A percentile compares a stretch with the other conserved stretches of the same genome.
phyloP scores from a whole-genome alignment of 2,888 invertebrate species.

The Drosophila kanekoi region DNA sequence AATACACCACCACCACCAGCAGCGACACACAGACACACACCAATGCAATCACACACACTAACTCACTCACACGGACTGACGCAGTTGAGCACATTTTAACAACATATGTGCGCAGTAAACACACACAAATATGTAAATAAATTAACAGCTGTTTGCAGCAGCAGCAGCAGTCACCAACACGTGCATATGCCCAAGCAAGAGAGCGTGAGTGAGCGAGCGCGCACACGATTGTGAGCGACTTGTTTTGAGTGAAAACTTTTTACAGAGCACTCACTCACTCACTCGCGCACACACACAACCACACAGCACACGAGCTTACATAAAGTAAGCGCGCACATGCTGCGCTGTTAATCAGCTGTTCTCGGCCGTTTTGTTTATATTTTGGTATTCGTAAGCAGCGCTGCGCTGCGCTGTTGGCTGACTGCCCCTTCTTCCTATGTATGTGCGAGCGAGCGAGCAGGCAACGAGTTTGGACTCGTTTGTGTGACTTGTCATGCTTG shows the following conservation, averaged over 20 bases:
- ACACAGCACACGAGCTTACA: constrained; percentile 38
- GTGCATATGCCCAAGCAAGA: constrained; percentile 47
- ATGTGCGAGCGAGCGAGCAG: constrained; percentile 50
- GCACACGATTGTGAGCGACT: constrained; percentile 46
- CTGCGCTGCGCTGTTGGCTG: constrained; percentile 41
- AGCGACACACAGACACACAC: constrained; percentile 13
- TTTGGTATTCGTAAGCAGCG: constrained; percentile 76
- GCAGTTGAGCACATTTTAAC: constrained; percentile 55
- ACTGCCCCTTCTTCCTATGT: constrained; percentile 64
- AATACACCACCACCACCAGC: constrained; percentile 58
- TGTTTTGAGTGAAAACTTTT: constrained; percentile 70
- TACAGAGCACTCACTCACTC: constrained; percentile 26
- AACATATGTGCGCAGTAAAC: constrained; percentile 70
- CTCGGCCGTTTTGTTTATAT: constrained; percentile 80
- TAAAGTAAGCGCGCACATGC: constrained; percentile 60
- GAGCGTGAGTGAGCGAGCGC: constrained; percentile 27
- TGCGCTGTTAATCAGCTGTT: constrained; percentile 78
- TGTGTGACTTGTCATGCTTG: constrained; percentile 69
- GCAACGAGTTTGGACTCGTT: constrained; percentile 55
- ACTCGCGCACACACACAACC: constrained; percentile 10
- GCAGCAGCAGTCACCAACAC: constrained; percentile 69
- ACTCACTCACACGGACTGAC: constrained; percentile 9
- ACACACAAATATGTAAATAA: constrained; percentile 72
- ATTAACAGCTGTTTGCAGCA: constrained; percentile 71
- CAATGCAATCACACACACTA: neutral